Percentiles rank a stretch among this genome's conserved stretches.
Evolutionary conservation across 2,797 vertebrate species (phyloP).

Genomic region (Atherinosoma microstoma): DNA sequence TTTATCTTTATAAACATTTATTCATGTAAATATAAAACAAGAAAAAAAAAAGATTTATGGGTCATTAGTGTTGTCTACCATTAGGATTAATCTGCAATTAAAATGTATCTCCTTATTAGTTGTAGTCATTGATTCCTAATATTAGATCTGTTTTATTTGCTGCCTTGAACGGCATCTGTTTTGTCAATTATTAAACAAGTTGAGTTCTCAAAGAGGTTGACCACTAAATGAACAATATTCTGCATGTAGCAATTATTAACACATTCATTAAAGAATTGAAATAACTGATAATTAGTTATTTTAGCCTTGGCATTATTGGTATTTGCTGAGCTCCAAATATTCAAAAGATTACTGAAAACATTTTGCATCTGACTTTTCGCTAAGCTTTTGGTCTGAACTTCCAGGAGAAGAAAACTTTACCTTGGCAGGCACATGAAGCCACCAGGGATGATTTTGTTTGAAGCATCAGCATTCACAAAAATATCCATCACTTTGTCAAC

Average conservation of each 20-base stretch:
- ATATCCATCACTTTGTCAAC: constrained; percentile 56
- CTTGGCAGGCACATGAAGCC: constrained; percentile 18
- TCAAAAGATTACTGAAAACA: constrained; percentile 7
- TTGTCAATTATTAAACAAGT: background rate
- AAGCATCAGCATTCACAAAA: constrained; percentile 43
- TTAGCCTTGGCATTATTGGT: background rate
- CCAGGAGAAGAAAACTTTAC: constrained; percentile 10
- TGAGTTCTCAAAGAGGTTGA: background rate
- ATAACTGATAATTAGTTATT: background rate
- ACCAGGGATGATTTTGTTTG: constrained; percentile 42
- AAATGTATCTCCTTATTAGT: background rate
- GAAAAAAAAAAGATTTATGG: background rate
- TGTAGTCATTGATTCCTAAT: background rate
- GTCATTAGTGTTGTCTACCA: background rate
- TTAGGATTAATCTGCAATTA: background rate
- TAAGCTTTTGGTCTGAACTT: background rate
- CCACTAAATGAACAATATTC: background rate
- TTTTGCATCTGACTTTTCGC: constrained; percentile 13
- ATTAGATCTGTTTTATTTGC: background rate
- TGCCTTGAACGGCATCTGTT: background rate
- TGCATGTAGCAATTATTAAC: no score
- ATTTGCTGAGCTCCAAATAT: constrained; percentile 4
- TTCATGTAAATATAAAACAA: background rate
- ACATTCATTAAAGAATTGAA: background rate
- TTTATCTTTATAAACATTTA: background rate